Conservation (phyloP, 2,797 vertebrate genomes). For the Scomberomorus guttatus region DNA sequence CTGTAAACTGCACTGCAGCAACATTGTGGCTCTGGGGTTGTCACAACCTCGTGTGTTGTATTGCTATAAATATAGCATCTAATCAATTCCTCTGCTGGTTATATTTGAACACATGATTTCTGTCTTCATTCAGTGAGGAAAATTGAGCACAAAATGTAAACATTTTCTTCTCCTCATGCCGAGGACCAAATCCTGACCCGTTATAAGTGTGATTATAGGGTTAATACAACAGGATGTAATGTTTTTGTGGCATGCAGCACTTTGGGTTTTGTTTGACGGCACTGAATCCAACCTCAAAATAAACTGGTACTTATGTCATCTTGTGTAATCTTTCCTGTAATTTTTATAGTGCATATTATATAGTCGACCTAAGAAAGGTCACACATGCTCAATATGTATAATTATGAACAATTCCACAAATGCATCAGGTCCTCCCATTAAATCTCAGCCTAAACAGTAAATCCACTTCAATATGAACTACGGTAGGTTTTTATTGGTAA, state of each 20-base stretch:
- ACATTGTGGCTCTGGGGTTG: neutral
- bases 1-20: conserved; percentile 50
- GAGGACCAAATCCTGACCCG: neutral
- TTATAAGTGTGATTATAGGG: neutral
- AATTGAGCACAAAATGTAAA: neutral
- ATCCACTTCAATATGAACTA: neutral
- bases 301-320: neutral
- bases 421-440: neutral
- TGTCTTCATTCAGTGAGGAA: neutral
- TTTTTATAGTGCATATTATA: neutral
- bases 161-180: neutral
- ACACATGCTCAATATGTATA: neutral
- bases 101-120: neutral
- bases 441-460: neutral
- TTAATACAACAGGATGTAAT: neutral
- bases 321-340: neutral
- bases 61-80: conserved; percentile 10
- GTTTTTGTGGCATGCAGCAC: neutral
- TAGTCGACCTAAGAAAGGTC: neutral
- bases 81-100: conserved; percentile 13
- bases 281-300: conserved; percentile 1
- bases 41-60: neutral
- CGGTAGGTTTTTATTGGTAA: neutral
- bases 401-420: neutral
- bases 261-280: neutral